phyloP scores from a whole-genome alignment of 2,113 vertebrate genomes.

The Onychorhynchus coronatus region DNA sequence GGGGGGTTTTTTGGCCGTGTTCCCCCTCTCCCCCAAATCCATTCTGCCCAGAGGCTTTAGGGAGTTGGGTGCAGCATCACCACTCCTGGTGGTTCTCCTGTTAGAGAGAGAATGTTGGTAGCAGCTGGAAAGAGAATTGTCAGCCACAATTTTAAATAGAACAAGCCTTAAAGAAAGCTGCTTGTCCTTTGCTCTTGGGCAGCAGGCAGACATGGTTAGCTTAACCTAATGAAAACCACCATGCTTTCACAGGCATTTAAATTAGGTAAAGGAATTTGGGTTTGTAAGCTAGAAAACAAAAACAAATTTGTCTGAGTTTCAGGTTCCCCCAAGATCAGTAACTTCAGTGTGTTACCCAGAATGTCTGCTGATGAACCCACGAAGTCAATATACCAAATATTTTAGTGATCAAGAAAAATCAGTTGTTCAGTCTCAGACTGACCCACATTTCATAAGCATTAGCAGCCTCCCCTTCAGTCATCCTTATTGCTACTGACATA shows the following conservation, averaged over 20 bases:
- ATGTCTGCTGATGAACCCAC: not conserved
- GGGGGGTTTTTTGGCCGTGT: fast-evolving
- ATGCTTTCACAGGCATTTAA: not conserved
- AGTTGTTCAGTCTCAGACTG: not conserved
- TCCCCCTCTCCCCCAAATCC: not conserved
- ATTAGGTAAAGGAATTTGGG: not conserved
- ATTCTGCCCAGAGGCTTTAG: not conserved
- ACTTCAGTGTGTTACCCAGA: not conserved
- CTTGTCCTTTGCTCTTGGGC: not conserved
- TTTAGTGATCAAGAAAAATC: not conserved
- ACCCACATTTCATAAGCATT: not conserved
- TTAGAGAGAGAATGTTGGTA: not conserved
- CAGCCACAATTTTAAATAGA: not conserved
- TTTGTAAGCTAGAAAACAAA: not conserved
- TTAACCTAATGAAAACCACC: not conserved
- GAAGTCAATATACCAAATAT: not conserved
- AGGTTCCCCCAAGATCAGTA: not conserved
- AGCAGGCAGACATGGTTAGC: not conserved
- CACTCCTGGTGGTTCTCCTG: not conserved
- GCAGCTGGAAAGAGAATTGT: not conserved
- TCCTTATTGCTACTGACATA: not conserved
- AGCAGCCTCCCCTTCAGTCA: not conserved
- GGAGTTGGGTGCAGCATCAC: not conserved
- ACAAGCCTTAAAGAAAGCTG: not conserved
- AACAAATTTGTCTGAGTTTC: not conserved